phyloP scores from a whole-genome alignment of 2,113 vertebrate species.

The Gasterosteus aculeatus region DNA sequence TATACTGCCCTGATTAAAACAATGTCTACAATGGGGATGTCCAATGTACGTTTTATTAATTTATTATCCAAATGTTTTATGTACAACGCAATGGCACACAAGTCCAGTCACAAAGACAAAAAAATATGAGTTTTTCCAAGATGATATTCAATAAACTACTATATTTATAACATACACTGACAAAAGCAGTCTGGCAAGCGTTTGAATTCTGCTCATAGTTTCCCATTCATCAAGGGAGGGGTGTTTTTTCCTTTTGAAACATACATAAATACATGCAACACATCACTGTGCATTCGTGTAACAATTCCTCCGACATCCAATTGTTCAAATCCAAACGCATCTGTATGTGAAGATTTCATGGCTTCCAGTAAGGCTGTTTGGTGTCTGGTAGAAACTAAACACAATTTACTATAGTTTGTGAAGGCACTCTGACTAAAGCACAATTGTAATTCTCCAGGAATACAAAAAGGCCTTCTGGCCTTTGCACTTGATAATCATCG shows the following conservation, averaged over 20 bases:
- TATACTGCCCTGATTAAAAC: not conserved
- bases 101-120: slow-evolving; percentile 39
- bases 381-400: not conserved
- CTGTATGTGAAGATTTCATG: slow-evolving; percentile 2
- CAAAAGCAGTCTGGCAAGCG: not conserved
- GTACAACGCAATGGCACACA: slow-evolving; percentile 28
- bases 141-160: too few species aligned
- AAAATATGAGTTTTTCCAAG: too few species aligned
- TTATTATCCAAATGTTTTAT: slow-evolving; percentile 32
- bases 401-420: not conserved
- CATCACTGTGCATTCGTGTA: slow-evolving; percentile 33
- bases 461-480: not conserved
- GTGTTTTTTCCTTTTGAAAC: not conserved
- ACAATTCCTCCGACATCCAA: not conserved
- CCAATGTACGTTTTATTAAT: not conserved
- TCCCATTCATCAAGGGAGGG: not conserved
- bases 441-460: not conserved
- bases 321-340: not conserved
- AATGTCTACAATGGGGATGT: not conserved
- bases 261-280: slow-evolving; percentile 40
- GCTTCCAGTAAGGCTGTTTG: not conserved
- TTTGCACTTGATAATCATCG: not conserved
- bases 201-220: slow-evolving; percentile 27
- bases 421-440: slow-evolving; percentile 48
- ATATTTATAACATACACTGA: not conserved